Base-by-base conservation (phyloP, 2,797 vertebrate species). In the Zenarchopterus dispar region DNA sequence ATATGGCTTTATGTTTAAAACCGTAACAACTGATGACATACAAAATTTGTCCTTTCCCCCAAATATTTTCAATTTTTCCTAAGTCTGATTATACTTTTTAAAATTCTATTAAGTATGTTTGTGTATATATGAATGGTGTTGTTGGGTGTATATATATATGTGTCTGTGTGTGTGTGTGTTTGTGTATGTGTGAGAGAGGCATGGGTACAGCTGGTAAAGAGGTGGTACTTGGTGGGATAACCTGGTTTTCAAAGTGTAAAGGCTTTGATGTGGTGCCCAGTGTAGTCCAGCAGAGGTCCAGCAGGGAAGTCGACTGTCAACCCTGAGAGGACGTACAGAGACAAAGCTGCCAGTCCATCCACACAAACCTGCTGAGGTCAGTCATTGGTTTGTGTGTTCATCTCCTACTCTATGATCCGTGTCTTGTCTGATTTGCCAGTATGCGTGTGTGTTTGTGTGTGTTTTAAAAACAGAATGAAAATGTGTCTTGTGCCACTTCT, bases 1-100 rank as follows among this genome's bases (percentile, higher is more conserved):
- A 91, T 93, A 93, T 94, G 93, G 92, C 93, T 92, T 93, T 82
- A 88, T 80, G 84, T 86, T 91, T 88, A 90, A 91, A 93, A 92
- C 85, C 67, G 84, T 88, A 90, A 91, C 85, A 91, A 91, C 78
- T 75, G 64, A 81, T 83, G 51, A 89, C 68, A 84, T 60, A 62
- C 63, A 82, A 88, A 73, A 60, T 15, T 60, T 46, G 73, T 22
- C 55, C 46, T 48, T 61, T 10, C 47, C 56, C 28, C 58, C 55
- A 79, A 77, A 73, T 77, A 36, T 46, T 77, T 68, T 70, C 50
- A 53, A 53, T 68, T 75, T 28, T 75, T 77, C 68, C 67, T 49
- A 75, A 77, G 75, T 85, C 69, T 72, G 66, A 79, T 84, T 78
- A 72, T 46, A 59, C 26, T 73, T 75, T 75, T 78, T 49, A 45